Conservation (phyloP, 2,797 vertebrate species). For the Limosa lapponica region DNA sequence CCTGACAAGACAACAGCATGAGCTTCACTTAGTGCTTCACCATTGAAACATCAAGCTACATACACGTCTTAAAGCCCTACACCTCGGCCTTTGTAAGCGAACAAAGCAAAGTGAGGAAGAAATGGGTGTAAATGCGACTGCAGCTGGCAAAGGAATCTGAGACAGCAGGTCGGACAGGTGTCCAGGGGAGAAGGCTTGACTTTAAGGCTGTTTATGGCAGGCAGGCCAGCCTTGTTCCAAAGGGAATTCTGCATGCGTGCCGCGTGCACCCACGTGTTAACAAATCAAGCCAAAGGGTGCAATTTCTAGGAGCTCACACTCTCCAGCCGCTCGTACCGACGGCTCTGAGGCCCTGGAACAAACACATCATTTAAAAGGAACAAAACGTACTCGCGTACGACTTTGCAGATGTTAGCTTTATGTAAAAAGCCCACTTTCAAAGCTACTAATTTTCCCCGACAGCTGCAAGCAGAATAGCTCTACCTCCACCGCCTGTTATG, state of each 20-base stretch:
- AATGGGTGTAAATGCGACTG: accelerated
- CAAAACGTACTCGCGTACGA: accelerated
- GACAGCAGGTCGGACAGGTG: accelerated
- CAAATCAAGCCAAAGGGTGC: background rate
- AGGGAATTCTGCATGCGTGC: accelerated
- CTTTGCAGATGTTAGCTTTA: background rate
- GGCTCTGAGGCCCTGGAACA: background rate
- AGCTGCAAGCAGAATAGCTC: background rate
- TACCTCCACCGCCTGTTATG: background rate
- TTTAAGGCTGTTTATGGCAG: accelerated
- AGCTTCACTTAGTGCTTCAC: accelerated
- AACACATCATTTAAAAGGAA: background rate
- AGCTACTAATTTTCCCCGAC: background rate
- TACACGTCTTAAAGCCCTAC: accelerated
- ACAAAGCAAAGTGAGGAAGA: accelerated
- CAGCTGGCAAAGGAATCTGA: background rate
- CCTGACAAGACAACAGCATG: accelerated
- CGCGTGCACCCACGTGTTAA: accelerated
- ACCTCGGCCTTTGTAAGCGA: accelerated
- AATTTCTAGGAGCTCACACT: background rate
- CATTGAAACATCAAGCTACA: accelerated
- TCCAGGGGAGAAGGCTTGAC: accelerated
- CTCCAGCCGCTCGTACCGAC: accelerated
- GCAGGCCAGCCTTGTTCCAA: accelerated
- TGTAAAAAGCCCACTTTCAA: background rate